Evolutionary conservation across 1,140 invertebrate genomes (phyloP), one percentile per base, ranked within the genome.

Genomic region (Drosophila azteca): DNA sequence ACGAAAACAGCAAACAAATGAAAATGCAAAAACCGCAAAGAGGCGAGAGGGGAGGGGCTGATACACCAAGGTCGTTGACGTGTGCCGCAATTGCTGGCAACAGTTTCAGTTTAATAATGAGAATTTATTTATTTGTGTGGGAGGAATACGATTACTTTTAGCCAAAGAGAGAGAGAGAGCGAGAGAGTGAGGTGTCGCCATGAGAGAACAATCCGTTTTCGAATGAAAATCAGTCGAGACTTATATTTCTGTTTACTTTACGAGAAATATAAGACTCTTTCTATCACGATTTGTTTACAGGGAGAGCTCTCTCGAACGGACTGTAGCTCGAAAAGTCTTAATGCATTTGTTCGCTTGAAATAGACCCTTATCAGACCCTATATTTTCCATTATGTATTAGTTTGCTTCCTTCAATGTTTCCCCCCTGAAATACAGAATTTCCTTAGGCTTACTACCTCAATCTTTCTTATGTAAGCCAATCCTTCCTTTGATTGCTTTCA

Each of bases 1-100:
- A 83, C 65, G 76, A 82, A 79, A 80, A 71, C 72, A 57, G 52
- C 62, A 59, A 59, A 57, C 24, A 35, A 61, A 39, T 39, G 35
- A 67, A 75, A 76, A 35, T 67, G 46, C 35, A 64, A 70, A 58
- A 63, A 54, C 52, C 44, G 55, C 72, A 71, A 63, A 8, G 24
- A 3, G 8, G 26, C n/a, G 29, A 2, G 46, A 17, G 29, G 3
- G 13, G 22, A 22, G 22, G 29, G 17, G 7, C 15, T 53, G 13
- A 52, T 44, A n/a, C 22, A 39, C 49, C 68, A 71, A 71, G 68
- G 68, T 69, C 67, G 55, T 71, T 71, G 68, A 71, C 68, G 49
- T 71, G n/a, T 39, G 54, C 66, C 22, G 20, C 46, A 65, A 41
- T 41, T 43, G 31, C 17, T 41, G 48, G 48, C 48, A 50, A n/a